Conservation (phyloP, 2,113 vertebrate genomes). For the Ancistrus triradiatus region DNA sequence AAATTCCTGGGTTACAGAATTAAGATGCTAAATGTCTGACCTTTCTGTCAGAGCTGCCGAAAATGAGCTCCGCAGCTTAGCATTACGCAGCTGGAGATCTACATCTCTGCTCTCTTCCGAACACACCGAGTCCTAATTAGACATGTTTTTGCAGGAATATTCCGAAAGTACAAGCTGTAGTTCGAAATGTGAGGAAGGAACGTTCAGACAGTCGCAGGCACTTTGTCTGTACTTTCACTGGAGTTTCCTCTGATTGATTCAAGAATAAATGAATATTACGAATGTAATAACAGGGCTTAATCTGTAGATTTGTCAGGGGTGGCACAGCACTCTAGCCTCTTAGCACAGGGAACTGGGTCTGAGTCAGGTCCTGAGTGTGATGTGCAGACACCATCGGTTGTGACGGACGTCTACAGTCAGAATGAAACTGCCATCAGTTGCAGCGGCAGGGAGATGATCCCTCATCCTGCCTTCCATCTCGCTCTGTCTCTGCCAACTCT, state of each 20-base stretch:
- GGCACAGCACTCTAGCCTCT: too few species aligned
- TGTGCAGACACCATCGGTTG: too few species aligned
- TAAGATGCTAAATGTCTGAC: slow-evolving; percentile 1
- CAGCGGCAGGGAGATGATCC: too few species aligned
- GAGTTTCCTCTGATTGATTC: neutral
- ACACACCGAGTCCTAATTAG: neutral
- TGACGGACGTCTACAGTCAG: too few species aligned
- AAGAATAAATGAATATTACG: neutral
- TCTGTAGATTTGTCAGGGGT: neutral
- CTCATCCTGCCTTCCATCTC: too few species aligned
- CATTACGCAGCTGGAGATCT: neutral
- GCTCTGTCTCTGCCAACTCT: too few species aligned
- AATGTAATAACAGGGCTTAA: neutral
- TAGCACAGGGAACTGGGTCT: too few species aligned
- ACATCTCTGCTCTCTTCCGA: slow-evolving; percentile 9
- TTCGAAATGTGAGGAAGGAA: neutral
- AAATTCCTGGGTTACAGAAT: neutral
- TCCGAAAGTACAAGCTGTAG: neutral
- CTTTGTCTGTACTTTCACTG: neutral
- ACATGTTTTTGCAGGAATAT: neutral
- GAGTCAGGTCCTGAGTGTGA: too few species aligned
- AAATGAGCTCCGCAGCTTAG: neutral
- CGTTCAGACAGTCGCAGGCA: neutral
- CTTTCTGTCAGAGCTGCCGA: neutral
- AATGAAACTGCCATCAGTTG: too few species aligned